phyloP scores from a whole-genome alignment of 2,888 invertebrate species.

The Argyresthia albistria region DNA sequence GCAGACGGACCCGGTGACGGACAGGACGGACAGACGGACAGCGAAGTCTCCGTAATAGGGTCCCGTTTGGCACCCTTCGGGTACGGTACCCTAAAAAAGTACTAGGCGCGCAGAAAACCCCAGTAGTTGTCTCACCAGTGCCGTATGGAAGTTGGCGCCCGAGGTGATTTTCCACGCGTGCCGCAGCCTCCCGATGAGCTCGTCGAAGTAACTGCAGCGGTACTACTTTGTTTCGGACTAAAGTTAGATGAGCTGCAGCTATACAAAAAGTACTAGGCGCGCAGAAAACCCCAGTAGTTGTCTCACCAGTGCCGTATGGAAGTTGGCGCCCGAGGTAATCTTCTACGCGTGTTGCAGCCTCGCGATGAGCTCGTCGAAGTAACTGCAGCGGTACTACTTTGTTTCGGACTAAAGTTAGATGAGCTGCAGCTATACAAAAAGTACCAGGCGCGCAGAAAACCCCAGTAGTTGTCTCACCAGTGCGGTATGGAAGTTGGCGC shows the following conservation, averaged over 20 bases:
- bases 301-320: constrained; percentile 90
- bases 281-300: constrained; percentile 59
- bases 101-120: too few species aligned
- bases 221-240: constrained; percentile 83
- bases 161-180: constrained; percentile 87
- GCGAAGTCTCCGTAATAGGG: too few species aligned
- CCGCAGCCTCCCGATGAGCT: constrained; percentile 85
- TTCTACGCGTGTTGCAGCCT: constrained; percentile 86
- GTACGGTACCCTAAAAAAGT: too few species aligned
- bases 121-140: too few species aligned
- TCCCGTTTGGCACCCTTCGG: too few species aligned
- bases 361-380: constrained; percentile 86
- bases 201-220: too few species aligned
- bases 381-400: constrained; percentile 82
- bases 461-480: constrained; percentile 76
- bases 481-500: constrained; percentile 85
- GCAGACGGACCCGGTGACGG: too few species aligned
- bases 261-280: constrained; percentile 28
- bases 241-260: constrained; percentile 81
- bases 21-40: too few species aligned
- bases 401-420: constrained; percentile 86
- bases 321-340: constrained; percentile 82
- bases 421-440: constrained; percentile 55
- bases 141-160: constrained; percentile 84
- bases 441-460: too few species aligned